phyloP scores from a whole-genome alignment of 1,140 invertebrate species.

The Brachionus rotundiformis region DNA sequence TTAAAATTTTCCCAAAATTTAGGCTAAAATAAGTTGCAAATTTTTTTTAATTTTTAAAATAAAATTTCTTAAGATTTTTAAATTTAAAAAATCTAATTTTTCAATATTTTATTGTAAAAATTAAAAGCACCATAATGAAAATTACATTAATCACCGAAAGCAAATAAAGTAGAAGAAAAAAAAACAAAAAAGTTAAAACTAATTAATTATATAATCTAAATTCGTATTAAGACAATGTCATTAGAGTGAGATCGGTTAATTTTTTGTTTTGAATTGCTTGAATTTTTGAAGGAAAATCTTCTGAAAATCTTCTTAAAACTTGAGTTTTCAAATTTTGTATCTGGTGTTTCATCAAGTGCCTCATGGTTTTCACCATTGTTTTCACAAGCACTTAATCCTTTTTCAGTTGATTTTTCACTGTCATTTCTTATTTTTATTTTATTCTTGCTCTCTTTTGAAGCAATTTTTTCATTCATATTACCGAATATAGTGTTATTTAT shows the following conservation, averaged over 20 bases:
- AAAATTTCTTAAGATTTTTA: no score
- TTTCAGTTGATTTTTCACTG: background rate
- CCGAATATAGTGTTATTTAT: background rate
- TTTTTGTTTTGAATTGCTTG: background rate
- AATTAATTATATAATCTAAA: background rate
- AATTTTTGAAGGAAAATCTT: background rate
- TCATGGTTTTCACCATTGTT: background rate
- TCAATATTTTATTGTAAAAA: no score
- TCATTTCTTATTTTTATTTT: background rate
- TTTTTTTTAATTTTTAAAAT: no score
- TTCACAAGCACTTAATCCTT: background rate
- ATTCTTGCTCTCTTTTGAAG: background rate
- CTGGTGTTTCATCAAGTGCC: background rate
- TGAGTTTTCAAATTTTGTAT: background rate
- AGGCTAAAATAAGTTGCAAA: no score
- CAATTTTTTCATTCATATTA: slow-evolving; percentile 10
- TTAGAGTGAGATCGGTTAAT: slow-evolving; percentile 7
- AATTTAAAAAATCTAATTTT: no score
- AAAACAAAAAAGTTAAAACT: background rate
- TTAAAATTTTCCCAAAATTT: no score
- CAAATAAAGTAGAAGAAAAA: background rate
- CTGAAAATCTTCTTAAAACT: background rate
- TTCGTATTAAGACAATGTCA: slow-evolving; percentile 13
- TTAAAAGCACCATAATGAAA: background rate
- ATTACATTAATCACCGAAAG: background rate